phyloP scores from a whole-genome alignment of 2,113 vertebrate species.

The Circaetus gallicus region DNA sequence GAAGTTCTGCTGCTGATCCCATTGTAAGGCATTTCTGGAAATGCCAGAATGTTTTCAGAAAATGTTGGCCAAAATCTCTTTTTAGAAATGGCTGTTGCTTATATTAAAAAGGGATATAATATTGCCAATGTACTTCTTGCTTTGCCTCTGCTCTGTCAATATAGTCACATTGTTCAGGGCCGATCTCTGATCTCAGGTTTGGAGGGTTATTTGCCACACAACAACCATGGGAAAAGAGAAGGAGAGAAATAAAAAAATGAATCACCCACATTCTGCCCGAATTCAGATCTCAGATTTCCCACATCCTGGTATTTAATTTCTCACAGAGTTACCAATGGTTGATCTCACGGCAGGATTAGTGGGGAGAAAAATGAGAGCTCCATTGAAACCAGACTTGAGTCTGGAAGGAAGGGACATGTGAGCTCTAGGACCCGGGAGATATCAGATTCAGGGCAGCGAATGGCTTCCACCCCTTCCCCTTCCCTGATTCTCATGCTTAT shows the following conservation, averaged over 20 bases:
- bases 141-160: background rate
- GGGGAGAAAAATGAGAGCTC: slow-evolving; percentile 63
- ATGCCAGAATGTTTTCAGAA: background rate
- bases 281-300: slow-evolving; percentile 64
- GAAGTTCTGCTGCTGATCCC: background rate
- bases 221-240: slow-evolving; percentile 43
- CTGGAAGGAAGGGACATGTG: slow-evolving; percentile 32
- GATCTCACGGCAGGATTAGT: slow-evolving; percentile 63
- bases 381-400: slow-evolving; percentile 65
- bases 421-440: slow-evolving; percentile 38
- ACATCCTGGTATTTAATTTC: slow-evolving; percentile 63
- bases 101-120: background rate
- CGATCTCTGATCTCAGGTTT: background rate
- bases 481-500: background rate
- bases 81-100: background rate
- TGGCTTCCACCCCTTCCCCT: background rate
- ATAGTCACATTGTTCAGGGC: background rate
- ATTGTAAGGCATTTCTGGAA: background rate
- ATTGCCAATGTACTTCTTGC: background rate
- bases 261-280: slow-evolving; percentile 50
- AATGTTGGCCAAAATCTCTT: background rate
- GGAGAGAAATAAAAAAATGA: slow-evolving; percentile 12
- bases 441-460: background rate
- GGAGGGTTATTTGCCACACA: background rate
- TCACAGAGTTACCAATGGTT: slow-evolving; percentile 59